A percentile compares a stretch with the other conserved stretches of the same genome.
phyloP scores from a whole-genome alignment of 2,797 vertebrate species.

The Stomatorhinus walkeri region DNA sequence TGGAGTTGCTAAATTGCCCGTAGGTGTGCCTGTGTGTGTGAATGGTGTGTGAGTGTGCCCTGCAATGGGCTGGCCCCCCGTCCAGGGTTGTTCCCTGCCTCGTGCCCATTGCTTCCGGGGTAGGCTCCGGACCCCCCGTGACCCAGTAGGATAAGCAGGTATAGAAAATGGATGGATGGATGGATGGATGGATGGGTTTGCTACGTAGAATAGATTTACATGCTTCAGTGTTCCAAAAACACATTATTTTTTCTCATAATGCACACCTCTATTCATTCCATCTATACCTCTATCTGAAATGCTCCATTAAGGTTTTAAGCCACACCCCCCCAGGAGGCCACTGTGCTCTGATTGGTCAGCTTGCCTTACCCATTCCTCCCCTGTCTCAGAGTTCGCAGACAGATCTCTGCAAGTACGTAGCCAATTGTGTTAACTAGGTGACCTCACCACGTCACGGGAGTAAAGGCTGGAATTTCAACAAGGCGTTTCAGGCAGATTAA shows the following conservation, averaged over 20 bases:
- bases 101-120: too few relatives aligned
- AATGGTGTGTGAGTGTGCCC: too few relatives aligned
- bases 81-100: too few relatives aligned
- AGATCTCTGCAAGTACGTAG: neutral
- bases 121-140: too few relatives aligned
- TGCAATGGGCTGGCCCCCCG: too few relatives aligned
- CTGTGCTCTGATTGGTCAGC: neutral
- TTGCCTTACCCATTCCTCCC: neutral
- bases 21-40: too few relatives aligned
- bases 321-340: neutral
- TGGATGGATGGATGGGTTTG: too few relatives aligned
- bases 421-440: neutral
- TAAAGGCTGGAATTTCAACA: neutral
- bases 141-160: too few relatives aligned
- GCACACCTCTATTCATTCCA: neutral
- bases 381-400: neutral
- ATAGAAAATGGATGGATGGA: too few relatives aligned
- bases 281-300: neutral
- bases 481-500: neutral
- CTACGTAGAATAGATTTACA: neutral
- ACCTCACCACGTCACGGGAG: neutral
- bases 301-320: neutral
- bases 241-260: neutral
- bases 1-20: too few relatives aligned
- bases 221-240: neutral